These are phyloP conservation scores for Toxotes chatareus DNA, from an alignment of 2,113 vertebrate genomes.

Conservation along the genomic window DNA sequence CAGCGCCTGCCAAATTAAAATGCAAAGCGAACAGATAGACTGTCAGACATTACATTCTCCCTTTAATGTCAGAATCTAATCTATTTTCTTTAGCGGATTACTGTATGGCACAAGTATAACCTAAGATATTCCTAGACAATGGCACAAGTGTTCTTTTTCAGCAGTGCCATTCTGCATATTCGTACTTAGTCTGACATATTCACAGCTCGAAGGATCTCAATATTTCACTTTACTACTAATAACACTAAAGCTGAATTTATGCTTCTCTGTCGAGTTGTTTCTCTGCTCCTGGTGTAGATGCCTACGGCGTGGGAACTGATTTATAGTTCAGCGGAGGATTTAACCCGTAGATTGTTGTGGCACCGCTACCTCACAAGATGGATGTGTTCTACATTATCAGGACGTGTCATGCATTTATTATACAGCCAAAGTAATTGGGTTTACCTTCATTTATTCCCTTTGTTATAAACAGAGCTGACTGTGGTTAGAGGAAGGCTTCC, in stretches of 20 bases:
- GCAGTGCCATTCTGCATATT: slow-evolving; percentile 8
- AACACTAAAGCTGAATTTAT: slow-evolving; percentile 63
- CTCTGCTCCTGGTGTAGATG: slow-evolving; percentile 32
- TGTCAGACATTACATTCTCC: slow-evolving; percentile 11
- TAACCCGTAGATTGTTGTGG: slow-evolving; percentile 31
- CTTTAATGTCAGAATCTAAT: slow-evolving; percentile 17
- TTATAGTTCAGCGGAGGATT: slow-evolving; percentile 52
- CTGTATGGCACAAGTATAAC: neutral
- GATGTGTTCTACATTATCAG: slow-evolving; percentile 37
- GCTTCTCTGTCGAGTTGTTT: slow-evolving; percentile 45
- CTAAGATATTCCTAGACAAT: neutral
- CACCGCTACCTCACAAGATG: slow-evolving; percentile 29
- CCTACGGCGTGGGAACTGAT: slow-evolving; percentile 48
- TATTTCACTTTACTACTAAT: slow-evolving; percentile 61
- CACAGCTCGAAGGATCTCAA: slow-evolving; percentile 34
- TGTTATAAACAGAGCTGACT: neutral
- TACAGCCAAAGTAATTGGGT: slow-evolving; percentile 38
- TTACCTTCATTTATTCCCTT: slow-evolving; percentile 15
- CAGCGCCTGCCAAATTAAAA: slow-evolving; percentile 51
- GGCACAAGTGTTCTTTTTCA: slow-evolving; percentile 6
- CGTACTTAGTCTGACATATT: slow-evolving; percentile 51
- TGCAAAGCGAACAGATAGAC: slow-evolving; percentile 43
- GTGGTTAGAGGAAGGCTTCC: neutral
- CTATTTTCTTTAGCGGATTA: slow-evolving; percentile 17
- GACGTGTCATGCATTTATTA: slow-evolving; percentile 26